phyloP scores from a whole-genome alignment of 2,888 invertebrate species.

The Trichogramma dendrolimi region DNA sequence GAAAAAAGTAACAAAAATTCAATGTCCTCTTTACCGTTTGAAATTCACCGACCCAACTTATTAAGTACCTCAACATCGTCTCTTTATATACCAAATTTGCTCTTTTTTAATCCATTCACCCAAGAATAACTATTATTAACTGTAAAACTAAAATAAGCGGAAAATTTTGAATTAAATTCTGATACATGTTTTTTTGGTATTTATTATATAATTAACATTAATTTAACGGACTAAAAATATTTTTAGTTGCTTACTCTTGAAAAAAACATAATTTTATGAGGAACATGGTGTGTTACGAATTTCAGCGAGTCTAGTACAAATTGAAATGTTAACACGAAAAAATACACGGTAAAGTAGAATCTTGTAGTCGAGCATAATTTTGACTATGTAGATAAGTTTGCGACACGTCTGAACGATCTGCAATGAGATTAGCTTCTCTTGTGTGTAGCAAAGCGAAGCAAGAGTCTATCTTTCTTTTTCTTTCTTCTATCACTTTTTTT shows the following conservation, averaged over 20 bases:
- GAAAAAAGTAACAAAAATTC: too few species aligned
- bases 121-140: too few species aligned
- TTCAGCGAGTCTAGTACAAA: constrained; percentile 11
- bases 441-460: constrained; percentile 17
- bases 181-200: too few species aligned
- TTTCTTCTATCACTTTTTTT: background rate
- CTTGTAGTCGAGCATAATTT: constrained; percentile 36
- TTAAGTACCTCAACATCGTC: too few species aligned
- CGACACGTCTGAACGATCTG: constrained; percentile 36
- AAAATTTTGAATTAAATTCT: too few species aligned
- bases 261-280: constrained; percentile 10
- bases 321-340: constrained; percentile 27
- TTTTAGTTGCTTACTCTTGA: constrained; percentile 16
- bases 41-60: too few species aligned
- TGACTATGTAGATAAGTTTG: constrained; percentile 42
- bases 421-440: constrained; percentile 41
- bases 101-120: too few species aligned
- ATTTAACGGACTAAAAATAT: background rate
- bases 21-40: too few species aligned
- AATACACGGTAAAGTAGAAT: constrained; percentile 17
- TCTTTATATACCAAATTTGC: too few species aligned
- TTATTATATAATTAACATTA: too few species aligned
- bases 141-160: too few species aligned
- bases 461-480: constrained; percentile 24
- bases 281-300: too few species aligned